Conservation (phyloP, 1,140 invertebrate species). For the Drosophila obscura region DNA sequence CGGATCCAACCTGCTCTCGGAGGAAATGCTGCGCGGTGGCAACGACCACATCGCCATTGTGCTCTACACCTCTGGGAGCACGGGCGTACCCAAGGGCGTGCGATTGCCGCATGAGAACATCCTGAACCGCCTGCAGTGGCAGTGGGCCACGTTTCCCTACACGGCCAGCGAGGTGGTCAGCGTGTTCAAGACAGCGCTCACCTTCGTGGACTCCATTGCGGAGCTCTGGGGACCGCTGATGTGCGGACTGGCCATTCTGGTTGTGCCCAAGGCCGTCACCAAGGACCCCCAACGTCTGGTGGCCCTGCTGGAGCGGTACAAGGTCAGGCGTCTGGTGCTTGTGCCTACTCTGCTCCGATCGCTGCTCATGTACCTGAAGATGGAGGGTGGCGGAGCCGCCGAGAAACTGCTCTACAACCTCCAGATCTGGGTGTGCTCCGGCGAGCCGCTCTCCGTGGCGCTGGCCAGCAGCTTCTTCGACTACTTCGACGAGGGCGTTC, state of each 20-base stretch:
- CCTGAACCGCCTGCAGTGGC: constrained; percentile 92
- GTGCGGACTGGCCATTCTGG: constrained; percentile 87
- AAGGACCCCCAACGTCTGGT: constrained; percentile 91
- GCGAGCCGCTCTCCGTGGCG: constrained; percentile 88
- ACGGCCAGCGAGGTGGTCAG: constrained; percentile 87
- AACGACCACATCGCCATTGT: constrained; percentile 89
- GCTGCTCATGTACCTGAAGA: constrained; percentile 89
- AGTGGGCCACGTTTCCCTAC: constrained; percentile 92
- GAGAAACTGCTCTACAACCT: constrained; percentile 85
- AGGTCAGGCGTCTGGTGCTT: constrained; percentile 90
- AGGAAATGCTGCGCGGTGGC: constrained; percentile 67
- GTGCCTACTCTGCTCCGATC: constrained; percentile 92
- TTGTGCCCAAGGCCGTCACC: constrained; percentile 89
- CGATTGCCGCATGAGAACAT: constrained; percentile 91
- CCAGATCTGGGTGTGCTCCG: constrained; percentile 92
- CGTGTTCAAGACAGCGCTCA: constrained; percentile 94
- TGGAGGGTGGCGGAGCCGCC: constrained; percentile 83
- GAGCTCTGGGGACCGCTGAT: constrained; percentile 94
- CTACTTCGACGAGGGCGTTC: constrained; percentile 86
- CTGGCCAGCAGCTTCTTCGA: constrained; percentile 90
- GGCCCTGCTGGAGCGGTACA: constrained; percentile 87
- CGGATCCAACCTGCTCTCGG: constrained; percentile 59
- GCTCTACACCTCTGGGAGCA: constrained; percentile 96
- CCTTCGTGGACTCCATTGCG: constrained; percentile 93
- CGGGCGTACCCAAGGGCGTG: constrained; percentile 95